phyloP scores from a whole-genome alignment of 2,888 invertebrate species.

The Pristionchus entomophagus region DNA sequence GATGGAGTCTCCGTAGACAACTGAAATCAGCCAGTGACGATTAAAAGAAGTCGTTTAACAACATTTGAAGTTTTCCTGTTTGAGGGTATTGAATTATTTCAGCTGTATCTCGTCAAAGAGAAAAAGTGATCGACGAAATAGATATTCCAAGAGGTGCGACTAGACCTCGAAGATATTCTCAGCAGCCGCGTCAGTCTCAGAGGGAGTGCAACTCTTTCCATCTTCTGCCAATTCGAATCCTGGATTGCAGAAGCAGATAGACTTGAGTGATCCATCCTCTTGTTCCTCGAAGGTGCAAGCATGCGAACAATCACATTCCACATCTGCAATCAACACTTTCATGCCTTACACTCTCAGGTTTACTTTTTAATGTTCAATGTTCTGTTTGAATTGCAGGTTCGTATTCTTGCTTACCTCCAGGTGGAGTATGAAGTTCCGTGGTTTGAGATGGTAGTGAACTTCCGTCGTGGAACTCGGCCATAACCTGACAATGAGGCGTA shows the following conservation, averaged over 20 bases:
- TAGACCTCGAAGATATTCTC: constrained; percentile 41
- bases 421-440: constrained; percentile 65
- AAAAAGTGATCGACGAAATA: not conserved
- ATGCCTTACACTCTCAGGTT: not conserved
- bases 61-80: not conserved
- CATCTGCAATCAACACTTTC: constrained; percentile 56
- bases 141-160: not conserved
- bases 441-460: constrained; percentile 66
- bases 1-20: constrained; percentile 31
- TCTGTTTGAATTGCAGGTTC: not conserved
- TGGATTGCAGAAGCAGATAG: constrained; percentile 70
- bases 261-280: constrained; percentile 54
- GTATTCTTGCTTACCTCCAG: constrained; percentile 61
- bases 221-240: constrained; percentile 68
- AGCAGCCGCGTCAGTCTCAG: constrained; percentile 17
- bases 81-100: not conserved
- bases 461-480: constrained; percentile 70
- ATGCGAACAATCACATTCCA: constrained; percentile 72
- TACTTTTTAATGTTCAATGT: not conserved
- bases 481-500: no score
- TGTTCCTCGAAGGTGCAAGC: constrained; percentile 68
- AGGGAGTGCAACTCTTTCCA: constrained; percentile 62
- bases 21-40: constrained; percentile 32
- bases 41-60: no score
- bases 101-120: no score